Conservation (phyloP, 2,113 vertebrate species). For the Prionailurus bengalensis region DNA sequence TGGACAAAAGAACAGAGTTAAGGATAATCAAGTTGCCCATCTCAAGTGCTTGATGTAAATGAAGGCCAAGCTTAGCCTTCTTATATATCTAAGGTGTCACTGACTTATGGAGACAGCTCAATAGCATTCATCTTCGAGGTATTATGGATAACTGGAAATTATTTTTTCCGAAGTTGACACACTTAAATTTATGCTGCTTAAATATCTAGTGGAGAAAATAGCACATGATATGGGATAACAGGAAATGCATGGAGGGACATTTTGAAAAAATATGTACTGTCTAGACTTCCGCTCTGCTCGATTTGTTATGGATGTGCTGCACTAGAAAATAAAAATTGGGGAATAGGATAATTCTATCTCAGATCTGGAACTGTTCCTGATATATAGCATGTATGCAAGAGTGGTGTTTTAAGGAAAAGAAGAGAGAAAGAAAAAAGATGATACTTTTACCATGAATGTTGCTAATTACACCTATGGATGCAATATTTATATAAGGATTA, state of each 20-base stretch:
- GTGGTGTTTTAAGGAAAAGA: background rate
- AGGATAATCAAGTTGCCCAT: background rate
- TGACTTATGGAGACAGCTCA: background rate
- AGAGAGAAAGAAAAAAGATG: background rate
- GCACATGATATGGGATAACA: background rate
- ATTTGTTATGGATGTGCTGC: background rate
- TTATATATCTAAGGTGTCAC: background rate
- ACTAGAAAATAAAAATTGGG: background rate
- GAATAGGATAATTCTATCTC: background rate
- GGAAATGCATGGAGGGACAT: background rate
- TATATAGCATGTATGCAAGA: background rate
- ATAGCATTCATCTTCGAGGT: background rate
- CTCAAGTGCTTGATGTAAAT: background rate
- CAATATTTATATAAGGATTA: background rate
- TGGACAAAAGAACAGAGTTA: background rate
- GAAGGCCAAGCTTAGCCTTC: background rate
- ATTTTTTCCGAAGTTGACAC: background rate
- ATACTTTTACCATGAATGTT: background rate
- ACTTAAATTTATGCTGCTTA: constrained; percentile 33
- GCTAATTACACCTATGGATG: background rate
- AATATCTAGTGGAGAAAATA: constrained; percentile 8
- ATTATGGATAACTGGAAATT: background rate
- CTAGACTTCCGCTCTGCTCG: background rate
- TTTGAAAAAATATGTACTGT: background rate
- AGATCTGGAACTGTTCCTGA: background rate